phyloP scores from a whole-genome alignment of 2,888 invertebrate species.

The Trachelus stipa region DNA sequence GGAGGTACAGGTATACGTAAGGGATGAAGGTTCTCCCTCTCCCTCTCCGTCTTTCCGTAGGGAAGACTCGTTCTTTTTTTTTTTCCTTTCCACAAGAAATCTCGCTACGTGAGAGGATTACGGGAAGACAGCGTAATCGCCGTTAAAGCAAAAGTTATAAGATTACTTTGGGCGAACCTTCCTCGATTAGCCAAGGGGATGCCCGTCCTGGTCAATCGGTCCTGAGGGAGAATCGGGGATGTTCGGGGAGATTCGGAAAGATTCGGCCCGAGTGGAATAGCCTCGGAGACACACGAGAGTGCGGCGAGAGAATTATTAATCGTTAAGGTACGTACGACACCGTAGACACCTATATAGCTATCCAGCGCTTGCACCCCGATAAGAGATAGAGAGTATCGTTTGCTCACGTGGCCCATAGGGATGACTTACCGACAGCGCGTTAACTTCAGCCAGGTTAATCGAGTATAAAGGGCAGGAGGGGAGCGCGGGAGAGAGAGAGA shows the following conservation, averaged over 20 bases:
- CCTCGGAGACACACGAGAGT: not conserved
- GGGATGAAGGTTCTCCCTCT: not conserved
- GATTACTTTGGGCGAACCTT: not conserved
- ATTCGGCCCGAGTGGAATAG: not conserved
- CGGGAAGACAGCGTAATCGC: not conserved
- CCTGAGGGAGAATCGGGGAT: not conserved
- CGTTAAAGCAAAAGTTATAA: not conserved
- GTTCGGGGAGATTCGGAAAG: not conserved
- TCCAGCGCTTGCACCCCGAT: not conserved
- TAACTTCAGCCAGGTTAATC: not conserved
- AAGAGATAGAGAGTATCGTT: not conserved
- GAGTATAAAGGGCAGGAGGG: not conserved
- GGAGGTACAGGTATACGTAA: not conserved
- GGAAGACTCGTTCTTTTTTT: not conserved
- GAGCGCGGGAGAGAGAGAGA: not conserved
- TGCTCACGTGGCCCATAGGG: not conserved
- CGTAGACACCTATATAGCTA: not conserved
- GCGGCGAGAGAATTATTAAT: not conserved
- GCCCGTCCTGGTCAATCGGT: not conserved
- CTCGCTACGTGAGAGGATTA: not conserved
- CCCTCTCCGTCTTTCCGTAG: not conserved
- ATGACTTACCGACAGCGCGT: not conserved
- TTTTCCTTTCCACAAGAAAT: not conserved
- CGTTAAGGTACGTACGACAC: not conserved
- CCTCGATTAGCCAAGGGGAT: not conserved